A percentile compares a stretch with the other conserved stretches of the same genome.
Conservation (phyloP, 35 echinoderm and acorn worm genomes). For the Lytechinus variegatus region DNA sequence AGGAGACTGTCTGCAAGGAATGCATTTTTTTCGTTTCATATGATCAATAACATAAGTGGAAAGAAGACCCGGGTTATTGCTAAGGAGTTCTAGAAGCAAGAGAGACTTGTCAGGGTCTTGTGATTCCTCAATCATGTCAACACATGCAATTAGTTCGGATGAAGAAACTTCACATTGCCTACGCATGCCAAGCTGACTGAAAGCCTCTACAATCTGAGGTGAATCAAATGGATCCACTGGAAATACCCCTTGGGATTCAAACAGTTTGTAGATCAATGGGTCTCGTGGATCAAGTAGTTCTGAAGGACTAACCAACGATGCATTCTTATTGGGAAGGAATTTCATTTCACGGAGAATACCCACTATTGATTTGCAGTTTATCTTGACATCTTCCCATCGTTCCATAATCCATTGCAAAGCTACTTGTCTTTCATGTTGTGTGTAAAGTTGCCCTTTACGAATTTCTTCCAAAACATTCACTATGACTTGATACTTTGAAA, state of each 20-base stretch:
- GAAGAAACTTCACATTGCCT: not conserved
- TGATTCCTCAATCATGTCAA: not conserved
- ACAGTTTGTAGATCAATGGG: not conserved
- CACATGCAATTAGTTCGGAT: not conserved
- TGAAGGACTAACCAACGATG: not conserved
- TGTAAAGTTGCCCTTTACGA: not conserved
- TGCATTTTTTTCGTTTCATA: slow-evolving; percentile 28
- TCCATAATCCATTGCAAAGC: not conserved
- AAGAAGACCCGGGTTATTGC: not conserved
- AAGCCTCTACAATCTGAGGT: not conserved
- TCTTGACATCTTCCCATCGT: not conserved
- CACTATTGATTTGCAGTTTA: not conserved
- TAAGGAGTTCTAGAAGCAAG: not conserved
- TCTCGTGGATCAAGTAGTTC: slow-evolving; percentile 1
- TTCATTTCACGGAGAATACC: not conserved
- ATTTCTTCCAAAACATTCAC: not conserved
- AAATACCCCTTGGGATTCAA: not conserved
- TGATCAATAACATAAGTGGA: not conserved
- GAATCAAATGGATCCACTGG: not conserved
- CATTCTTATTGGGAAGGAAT: slow-evolving; percentile 3
- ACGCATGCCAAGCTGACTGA: slow-evolving; percentile 24
- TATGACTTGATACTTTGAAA: not conserved
- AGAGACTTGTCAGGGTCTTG: not conserved
- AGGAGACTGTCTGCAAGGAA: not conserved
- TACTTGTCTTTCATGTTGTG: not conserved